phyloP scores from a whole-genome alignment of 2,113 vertebrate genomes.

The Fregata magnificens region DNA sequence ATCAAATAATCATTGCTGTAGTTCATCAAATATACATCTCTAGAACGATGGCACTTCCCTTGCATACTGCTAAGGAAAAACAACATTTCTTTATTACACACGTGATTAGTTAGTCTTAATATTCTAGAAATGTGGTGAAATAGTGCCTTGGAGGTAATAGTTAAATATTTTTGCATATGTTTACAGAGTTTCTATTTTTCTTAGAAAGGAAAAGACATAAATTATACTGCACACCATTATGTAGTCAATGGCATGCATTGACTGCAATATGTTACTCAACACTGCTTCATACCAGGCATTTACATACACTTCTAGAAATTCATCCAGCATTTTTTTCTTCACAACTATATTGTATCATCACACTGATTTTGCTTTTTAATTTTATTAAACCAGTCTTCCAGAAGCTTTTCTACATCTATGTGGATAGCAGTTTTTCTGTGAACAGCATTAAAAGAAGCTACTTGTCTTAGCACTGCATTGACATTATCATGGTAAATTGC shows the following conservation, averaged over 20 bases:
- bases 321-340: background rate
- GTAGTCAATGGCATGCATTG: background rate
- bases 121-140: background rate
- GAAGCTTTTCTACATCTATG: background rate
- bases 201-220: background rate
- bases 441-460: background rate
- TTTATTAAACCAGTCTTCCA: background rate
- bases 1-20: conserved; percentile 36
- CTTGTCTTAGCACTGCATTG: conserved; percentile 1
- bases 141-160: background rate
- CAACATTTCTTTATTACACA: background rate
- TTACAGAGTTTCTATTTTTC: background rate
- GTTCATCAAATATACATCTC: background rate
- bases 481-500: conserved; percentile 3
- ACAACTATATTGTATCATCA: background rate
- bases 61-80: background rate
- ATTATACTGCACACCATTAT: background rate
- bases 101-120: background rate
- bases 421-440: background rate
- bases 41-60: background rate
- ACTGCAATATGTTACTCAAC: background rate
- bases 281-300: background rate
- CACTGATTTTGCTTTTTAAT: background rate
- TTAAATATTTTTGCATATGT: background rate
- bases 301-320: background rate